A percentile compares a stretch with the other conserved stretches of the same genome.
These are phyloP conservation scores for Cosmia pyralina DNA, from an alignment of 2,888 invertebrate genomes.

Conservation along the genomic window DNA sequence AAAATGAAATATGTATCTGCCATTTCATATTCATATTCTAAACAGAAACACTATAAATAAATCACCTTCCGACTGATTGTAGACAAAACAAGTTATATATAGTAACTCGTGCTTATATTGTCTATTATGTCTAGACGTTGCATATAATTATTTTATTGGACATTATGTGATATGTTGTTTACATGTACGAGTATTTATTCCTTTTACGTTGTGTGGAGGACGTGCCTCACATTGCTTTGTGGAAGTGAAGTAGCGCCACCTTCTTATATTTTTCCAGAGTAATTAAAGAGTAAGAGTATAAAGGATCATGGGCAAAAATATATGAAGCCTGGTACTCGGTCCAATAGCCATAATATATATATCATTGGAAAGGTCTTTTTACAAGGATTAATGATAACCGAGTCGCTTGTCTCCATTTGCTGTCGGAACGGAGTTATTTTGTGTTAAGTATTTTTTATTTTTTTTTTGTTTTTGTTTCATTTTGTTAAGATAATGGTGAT, in stretches of 20 bases:
- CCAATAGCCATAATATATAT: no score
- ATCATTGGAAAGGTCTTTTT: no score
- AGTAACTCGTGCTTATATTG: constrained; percentile 29
- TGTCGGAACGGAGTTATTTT: no score
- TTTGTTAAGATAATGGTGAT: no score
- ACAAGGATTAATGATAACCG: no score
- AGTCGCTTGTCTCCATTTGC: no score
- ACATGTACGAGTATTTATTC: constrained; percentile 13
- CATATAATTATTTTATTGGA: constrained; percentile 30
- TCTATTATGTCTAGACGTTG: constrained; percentile 50
- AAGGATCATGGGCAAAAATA: no score
- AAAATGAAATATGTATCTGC: no score
- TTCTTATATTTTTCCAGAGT: neutral
- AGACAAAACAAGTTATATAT: constrained; percentile 36
- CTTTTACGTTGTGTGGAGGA: constrained; percentile 20
- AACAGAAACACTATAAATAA: constrained; percentile 27
- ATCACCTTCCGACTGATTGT: constrained; percentile 34
- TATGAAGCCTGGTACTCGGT: no score
- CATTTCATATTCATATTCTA: neutral
- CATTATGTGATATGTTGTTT: constrained; percentile 23
- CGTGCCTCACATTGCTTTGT: neutral
- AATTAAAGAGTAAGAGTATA: no score
- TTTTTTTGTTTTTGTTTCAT: no score
- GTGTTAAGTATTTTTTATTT: no score
- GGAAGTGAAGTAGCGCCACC: neutral